Conservation (phyloP, 2,888 invertebrate species). For the Bugulina stolonifera region DNA sequence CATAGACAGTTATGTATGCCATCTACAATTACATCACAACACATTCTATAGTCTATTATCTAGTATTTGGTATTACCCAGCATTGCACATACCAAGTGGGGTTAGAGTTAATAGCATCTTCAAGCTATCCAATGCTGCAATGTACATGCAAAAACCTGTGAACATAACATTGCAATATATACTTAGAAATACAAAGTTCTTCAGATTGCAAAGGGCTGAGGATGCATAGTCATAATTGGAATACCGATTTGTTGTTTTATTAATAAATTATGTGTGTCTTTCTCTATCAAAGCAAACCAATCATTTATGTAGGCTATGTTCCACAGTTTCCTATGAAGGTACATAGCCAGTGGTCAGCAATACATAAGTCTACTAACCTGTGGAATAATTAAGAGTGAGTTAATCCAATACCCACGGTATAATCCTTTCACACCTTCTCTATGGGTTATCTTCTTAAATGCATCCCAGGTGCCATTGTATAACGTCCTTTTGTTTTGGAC, state of each 20-base stretch:
- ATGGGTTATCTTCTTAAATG: constrained; percentile 76
- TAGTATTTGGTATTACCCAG: constrained; percentile 25
- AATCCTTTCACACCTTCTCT: constrained; percentile 79
- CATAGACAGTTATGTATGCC: constrained; percentile 83
- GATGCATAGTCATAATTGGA: too few species aligned
- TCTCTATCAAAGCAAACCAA: background rate
- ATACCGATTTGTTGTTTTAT: too few species aligned
- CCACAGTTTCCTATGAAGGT: too few species aligned
- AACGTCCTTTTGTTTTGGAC: constrained; percentile 58
- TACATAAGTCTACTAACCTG: constrained; percentile 32
- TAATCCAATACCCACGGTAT: constrained; percentile 91
- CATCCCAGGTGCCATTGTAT: constrained; percentile 74
- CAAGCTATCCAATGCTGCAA: too few species aligned
- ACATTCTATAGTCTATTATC: background rate
- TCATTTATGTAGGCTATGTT: background rate
- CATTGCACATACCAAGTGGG: too few species aligned
- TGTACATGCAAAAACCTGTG: too few species aligned
- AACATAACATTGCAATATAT: too few species aligned
- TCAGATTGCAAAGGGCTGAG: too few species aligned
- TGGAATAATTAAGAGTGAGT: constrained; percentile 66
- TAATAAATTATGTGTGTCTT: too few species aligned
- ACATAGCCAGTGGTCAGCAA: background rate
- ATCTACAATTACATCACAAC: constrained; percentile 30
- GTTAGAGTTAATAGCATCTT: too few species aligned
- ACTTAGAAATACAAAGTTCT: too few species aligned